These are phyloP conservation scores for Globodera rostochiensis DNA, from an alignment of 1,140 invertebrate species.

Conservation along the genomic window DNA sequence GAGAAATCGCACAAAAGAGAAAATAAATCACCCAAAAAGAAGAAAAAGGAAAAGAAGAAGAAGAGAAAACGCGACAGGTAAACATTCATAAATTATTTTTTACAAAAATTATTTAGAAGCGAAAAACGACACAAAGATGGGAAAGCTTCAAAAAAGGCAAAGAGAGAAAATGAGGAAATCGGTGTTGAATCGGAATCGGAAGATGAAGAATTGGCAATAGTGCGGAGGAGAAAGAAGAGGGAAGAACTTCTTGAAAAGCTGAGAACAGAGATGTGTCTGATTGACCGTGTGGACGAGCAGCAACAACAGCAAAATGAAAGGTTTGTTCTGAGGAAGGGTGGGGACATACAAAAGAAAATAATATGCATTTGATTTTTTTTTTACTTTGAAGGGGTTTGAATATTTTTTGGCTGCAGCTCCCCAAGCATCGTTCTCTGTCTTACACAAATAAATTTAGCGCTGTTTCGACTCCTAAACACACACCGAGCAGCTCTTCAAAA, in stretches of 20 bases:
- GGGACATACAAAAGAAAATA: neutral
- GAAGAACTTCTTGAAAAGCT: conserved; percentile 37
- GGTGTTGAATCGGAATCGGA: conserved; percentile 25
- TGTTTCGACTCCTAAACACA: conserved; percentile 5
- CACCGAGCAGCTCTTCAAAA: conserved; percentile 9
- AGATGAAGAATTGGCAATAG: conserved; percentile 35
- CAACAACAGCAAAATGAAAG: neutral
- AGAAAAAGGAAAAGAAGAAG: conserved; percentile 69
- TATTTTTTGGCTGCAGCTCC: too few species aligned
- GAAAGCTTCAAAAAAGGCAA: conserved; percentile 9
- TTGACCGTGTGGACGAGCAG: neutral
- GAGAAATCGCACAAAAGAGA: neutral
- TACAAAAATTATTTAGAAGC: conserved; percentile 2
- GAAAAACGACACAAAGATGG: conserved; percentile 14
- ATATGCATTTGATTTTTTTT: conserved; percentile 15
- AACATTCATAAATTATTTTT: conserved; percentile 72
- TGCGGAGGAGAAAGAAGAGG: conserved; percentile 34
- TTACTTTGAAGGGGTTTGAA: neutral
- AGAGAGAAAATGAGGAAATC: conserved; percentile 1
- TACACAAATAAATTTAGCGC: neutral
- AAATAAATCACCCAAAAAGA: conserved; percentile 67
- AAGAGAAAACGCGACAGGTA: conserved; percentile 69
- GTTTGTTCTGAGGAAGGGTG: too few species aligned
- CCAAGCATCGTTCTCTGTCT: neutral
- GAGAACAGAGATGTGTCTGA: conserved; percentile 21